Evolutionary conservation across 2,888 invertebrate genomes (phyloP), one percentile per base, ranked within the genome.

Genomic region (Netelia inedita): DNA sequence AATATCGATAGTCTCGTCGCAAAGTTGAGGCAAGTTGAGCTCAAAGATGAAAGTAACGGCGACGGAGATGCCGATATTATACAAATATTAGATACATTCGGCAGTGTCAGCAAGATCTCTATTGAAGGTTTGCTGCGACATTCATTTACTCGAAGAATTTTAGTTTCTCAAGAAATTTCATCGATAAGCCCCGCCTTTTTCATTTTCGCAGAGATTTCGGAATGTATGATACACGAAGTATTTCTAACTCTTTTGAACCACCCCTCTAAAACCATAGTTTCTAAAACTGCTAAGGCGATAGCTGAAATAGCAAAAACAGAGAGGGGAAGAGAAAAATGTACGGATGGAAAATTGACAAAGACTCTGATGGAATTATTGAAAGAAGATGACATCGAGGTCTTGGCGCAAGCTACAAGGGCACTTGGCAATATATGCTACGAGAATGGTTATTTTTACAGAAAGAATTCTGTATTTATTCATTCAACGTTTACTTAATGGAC

Each of bases 291-390:
- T 16, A 96, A 97, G 94, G 95, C 96, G 23, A 95, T 97, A 83
- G 97, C 98, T 0, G 98, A 98, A 94, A 95, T 97, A 43, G 97
- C 97, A 11, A 98, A 98, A 95, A 95, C 95, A 90, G 97, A 97
- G 91, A 94, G 95, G 59, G 97, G 97, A 91, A 95, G 98, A 79
- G 96, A 96, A 91, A 95, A 95, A 82, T 97, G 97, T 90, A 96
- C 97, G 68, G 94, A 95, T 87, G 94, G 94, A 87, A 95, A 95
- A 61, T 94, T 96, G 46, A 95, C 96, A 73, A 94, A 94, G 79
- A 94, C 94, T 68, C 94, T 97, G 86, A 92, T 96, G 76, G 93
- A 94, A 74, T 94, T 96, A 87, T 91, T 96, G 75, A 89, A 90
- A 41, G 85, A 85, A 2, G 94, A 95, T 11, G 94, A 94, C 82